Evolutionary conservation across 2,797 vertebrate species (phyloP).

Genomic region (Sternarchorhynchus goeldii): DNA sequence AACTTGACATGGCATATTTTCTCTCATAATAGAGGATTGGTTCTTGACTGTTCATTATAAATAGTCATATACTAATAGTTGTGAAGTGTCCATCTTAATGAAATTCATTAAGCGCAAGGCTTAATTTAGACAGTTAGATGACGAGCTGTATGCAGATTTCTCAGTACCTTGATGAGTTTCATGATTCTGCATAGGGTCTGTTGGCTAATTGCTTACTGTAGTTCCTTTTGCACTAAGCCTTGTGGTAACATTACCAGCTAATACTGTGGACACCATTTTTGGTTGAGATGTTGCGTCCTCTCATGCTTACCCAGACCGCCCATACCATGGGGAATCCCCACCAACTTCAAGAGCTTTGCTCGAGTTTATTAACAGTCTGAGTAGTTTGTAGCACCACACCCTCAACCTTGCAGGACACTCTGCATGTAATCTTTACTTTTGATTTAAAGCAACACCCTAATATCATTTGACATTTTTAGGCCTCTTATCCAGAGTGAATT

Average conservation of each 20-base stretch:
- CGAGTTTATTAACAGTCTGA: no score
- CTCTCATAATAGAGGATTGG: background rate
- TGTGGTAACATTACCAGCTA: background rate
- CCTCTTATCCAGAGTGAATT: no score
- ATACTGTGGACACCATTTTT: background rate
- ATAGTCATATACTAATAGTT: background rate
- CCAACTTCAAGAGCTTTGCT: no score
- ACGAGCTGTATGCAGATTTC: background rate
- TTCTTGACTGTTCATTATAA: background rate
- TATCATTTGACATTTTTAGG: no score
- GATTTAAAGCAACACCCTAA: no score
- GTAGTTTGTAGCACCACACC: no score
- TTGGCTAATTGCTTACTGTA: background rate
- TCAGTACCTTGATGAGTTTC: background rate
- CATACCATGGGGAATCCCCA: background rate
- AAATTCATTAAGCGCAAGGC: background rate
- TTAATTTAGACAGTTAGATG: conserved; percentile 7
- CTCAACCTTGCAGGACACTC: no score
- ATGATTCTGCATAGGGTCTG: background rate
- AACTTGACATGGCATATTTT: background rate
- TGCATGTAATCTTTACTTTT: no score
- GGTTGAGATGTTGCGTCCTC: background rate
- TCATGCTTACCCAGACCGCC: background rate
- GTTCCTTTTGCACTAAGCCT: background rate
- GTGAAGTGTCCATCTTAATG: background rate